These are phyloP conservation scores for Coreius guichenoti DNA, from an alignment of 2,797 vertebrate genomes.

Conservation along the genomic window DNA sequence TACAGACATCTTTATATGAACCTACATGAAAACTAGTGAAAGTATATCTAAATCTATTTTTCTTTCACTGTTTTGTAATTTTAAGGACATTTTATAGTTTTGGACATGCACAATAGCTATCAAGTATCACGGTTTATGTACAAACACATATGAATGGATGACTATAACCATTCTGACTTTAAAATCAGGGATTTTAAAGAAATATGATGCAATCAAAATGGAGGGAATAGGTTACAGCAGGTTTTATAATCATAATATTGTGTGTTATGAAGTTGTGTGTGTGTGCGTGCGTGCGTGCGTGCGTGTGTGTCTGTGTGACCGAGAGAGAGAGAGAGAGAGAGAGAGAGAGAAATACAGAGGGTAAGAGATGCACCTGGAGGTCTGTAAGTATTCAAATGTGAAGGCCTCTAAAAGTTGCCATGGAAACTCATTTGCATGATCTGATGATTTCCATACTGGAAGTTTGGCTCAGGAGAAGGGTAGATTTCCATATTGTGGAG, in stretches of 20 bases:
- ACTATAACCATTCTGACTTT: not conserved
- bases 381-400: conserved; percentile 66
- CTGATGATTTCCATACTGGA: conserved; percentile 94
- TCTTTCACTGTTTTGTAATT: not conserved
- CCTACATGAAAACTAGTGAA: not conserved
- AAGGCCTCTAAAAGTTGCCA: conserved; percentile 73
- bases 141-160: not conserved
- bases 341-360: conserved; percentile 27
- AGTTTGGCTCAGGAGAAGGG: conserved; percentile 76
- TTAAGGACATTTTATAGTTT: not conserved
- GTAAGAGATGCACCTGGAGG: conserved; percentile 59
- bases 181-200: not conserved
- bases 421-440: conserved; percentile 90
- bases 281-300: conserved; percentile 25
- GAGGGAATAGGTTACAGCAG: not conserved
- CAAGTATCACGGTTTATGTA: not conserved
- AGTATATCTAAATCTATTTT: not conserved
- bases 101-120: not conserved
- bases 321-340: not conserved
- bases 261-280: not conserved
- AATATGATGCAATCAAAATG: not conserved
- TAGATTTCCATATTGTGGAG: conserved; percentile 90
- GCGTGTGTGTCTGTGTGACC: conserved; percentile 23
- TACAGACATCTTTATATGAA: not conserved
- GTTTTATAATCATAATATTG: conserved; percentile 2